These are phyloP conservation scores for Pyrrhosoma nymphula DNA, from an alignment of 2,888 invertebrate genomes.

Conservation along the genomic window DNA sequence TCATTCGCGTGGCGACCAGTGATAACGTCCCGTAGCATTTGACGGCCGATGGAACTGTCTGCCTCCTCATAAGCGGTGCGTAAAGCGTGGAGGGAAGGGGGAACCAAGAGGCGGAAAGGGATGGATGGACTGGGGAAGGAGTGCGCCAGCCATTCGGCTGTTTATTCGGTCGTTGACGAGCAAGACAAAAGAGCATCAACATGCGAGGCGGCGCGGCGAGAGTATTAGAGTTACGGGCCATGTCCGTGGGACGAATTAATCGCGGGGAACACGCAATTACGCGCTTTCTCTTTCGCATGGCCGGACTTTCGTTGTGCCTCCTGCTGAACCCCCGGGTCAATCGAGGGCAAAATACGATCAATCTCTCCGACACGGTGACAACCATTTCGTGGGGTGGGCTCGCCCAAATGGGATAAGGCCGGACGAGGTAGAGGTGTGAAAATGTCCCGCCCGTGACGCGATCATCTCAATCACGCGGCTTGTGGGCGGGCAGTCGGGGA, in stretches of 20 bases:
- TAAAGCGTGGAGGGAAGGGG: conserved; percentile 19
- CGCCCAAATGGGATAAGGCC: too few relatives aligned
- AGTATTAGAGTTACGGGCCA: neutral
- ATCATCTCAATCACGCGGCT: neutral
- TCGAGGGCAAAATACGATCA: neutral
- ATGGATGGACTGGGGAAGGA: neutral
- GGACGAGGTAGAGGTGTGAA: too few relatives aligned
- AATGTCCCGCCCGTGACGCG: neutral
- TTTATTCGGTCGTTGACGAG: neutral
- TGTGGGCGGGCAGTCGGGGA: neutral
- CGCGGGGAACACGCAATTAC: neutral
- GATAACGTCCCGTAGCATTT: conserved; percentile 47
- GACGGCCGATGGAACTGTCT: neutral
- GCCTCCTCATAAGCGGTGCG: neutral
- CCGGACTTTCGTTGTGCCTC: neutral
- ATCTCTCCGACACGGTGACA: neutral
- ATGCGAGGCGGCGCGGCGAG: neutral
- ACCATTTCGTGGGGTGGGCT: neutral
- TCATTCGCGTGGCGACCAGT: conserved; percentile 40
- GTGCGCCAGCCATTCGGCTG: neutral
- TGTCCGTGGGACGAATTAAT: neutral
- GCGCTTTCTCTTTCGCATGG: neutral
- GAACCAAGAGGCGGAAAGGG: neutral
- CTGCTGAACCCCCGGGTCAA: neutral
- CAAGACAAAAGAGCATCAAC: neutral